Evolutionary conservation across 2,797 vertebrate genomes (phyloP).

Genomic region (Acestrorhynchus altus): DNA sequence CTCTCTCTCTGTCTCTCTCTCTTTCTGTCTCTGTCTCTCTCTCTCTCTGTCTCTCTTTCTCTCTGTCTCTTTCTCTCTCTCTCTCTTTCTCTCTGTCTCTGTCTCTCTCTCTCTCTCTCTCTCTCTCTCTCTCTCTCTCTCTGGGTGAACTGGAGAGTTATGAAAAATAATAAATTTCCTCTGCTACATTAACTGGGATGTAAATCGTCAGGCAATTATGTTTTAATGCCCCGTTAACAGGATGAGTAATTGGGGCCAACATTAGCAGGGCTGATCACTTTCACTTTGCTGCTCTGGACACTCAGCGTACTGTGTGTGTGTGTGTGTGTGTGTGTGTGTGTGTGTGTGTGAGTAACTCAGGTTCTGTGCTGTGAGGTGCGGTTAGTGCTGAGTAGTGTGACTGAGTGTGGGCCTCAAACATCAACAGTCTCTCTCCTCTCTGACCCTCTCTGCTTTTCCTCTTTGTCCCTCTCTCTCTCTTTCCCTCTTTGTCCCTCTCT

Average conservation of each 20-base stretch:
- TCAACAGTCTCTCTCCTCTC: no score
- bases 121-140: constrained; percentile 4
- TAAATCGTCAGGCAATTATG: constrained; percentile 86
- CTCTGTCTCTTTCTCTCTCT: constrained; percentile 34
- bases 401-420: no score
- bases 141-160: constrained; percentile 70
- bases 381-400: no score
- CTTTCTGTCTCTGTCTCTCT: neutral
- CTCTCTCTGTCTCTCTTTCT: constrained; percentile 6
- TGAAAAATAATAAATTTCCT: constrained; percentile 86
- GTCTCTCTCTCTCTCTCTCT: neutral
- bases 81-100: constrained; percentile 57
- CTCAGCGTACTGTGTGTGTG: constrained; percentile 31
- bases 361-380: no score
- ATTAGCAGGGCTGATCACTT: constrained; percentile 75
- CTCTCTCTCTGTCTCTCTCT: constrained; percentile 49
- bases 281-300: constrained; percentile 52
- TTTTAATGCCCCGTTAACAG: constrained; percentile 86
- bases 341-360: constrained; percentile 49
- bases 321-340: constrained; percentile 62
- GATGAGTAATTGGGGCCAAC: constrained; percentile 84
- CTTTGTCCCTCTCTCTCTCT: no score
- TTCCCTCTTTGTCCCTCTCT: no score
- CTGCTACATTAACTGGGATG: constrained; percentile 82
- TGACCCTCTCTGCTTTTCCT: no score